Percentiles rank a stretch among this genome's conserved stretches.
Conservation (phyloP, 2,113 vertebrate species). For the Lampris incognitus region DNA sequence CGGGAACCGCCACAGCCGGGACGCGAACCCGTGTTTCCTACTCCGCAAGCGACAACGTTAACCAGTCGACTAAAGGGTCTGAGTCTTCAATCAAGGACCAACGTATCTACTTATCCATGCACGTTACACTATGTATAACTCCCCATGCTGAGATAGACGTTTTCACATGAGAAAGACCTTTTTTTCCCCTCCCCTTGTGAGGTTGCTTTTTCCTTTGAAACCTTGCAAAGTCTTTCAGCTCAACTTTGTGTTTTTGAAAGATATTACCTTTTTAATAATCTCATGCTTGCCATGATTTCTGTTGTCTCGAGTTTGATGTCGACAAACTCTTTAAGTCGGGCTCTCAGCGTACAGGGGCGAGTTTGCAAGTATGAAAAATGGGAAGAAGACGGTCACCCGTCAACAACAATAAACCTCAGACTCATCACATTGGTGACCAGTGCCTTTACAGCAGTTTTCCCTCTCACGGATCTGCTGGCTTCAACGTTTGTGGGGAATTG, state of each 20-base stretch:
- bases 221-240: too few species aligned
- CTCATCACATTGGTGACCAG: slow-evolving; percentile 6
- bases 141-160: too few species aligned
- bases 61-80: too few species aligned
- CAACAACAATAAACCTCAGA: slow-evolving; percentile 12
- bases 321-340: background rate
- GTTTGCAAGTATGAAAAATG: slow-evolving; percentile 11
- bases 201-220: background rate
- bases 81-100: too few species aligned
- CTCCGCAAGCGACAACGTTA: too few species aligned
- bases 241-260: too few species aligned
- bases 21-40: too few species aligned
- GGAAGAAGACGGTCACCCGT: slow-evolving; percentile 22
- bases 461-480: slow-evolving; percentile 13
- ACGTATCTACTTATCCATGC: too few species aligned
- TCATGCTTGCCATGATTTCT: background rate
- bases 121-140: too few species aligned
- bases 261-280: background rate
- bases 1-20: too few species aligned
- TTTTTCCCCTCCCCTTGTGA: background rate
- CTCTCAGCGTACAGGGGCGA: too few species aligned
- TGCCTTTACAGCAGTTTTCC: slow-evolving; percentile 34
- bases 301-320: background rate
- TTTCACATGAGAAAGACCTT: background rate
- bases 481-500: slow-evolving; percentile 17